Base-by-base conservation (phyloP, 2,888 invertebrate species). In the Pristionchus mayeri region DNA sequence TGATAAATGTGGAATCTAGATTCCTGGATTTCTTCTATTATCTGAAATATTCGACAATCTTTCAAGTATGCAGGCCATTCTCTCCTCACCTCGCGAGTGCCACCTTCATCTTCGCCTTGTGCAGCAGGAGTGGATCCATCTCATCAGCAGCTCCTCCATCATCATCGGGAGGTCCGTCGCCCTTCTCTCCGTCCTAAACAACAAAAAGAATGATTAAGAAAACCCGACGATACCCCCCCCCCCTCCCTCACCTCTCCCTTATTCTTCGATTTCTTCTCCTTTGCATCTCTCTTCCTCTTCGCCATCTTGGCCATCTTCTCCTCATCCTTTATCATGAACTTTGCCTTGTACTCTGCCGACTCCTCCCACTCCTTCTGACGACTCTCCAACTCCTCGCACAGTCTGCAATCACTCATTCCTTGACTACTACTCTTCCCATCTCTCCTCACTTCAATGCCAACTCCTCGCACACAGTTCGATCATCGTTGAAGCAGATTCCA, bases 401-500 rank as follows among this genome's bases (percentile, higher is more conserved):
- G 80, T 11, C 87, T 86, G 18, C 18, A 54, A 13, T 16, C 54
- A 54, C 4, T 21, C 24, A 24, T 11, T 27, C 78, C 18, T 27
- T 30, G 63, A 34, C 71, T 9, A 37, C 16, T 11, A 21, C n/a
- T n/a, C 40, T 71, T 21, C 40, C 37, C 30, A 13, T 30, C 11
- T 21, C 44, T 9, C 40, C 71, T 71, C 40, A 71, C 71, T 71
- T 71, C 71, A n/a, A 78, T 3, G 92, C 91, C 76, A 92, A 85
- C 24, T 78, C 86, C 82, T 92, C 91, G 67, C 92, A 92, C 3
- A 92, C 86, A 37, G 89, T 88, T 78, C 92, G 90, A 85, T 91
- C 90, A 75, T 92, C 92, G 81, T 91, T 92, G 89, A 92, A 92
- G 80, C 92, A 92, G 57, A 92, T 89, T 1, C 91, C 91, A 24